Evolutionary conservation across 2,888 invertebrate genomes (phyloP).

Genomic region (Acrobeloides nanus): DNA sequence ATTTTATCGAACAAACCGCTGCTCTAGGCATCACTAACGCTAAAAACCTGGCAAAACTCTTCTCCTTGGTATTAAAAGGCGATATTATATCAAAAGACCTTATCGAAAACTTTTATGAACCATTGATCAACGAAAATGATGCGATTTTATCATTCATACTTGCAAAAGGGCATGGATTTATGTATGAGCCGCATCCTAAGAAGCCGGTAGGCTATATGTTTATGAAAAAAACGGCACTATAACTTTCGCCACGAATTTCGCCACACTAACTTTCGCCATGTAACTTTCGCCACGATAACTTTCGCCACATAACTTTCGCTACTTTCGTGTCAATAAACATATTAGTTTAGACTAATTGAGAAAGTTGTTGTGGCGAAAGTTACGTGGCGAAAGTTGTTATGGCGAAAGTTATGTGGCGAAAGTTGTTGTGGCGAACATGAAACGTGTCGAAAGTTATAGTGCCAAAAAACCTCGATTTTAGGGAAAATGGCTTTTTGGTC

Average conservation of each 20-base stretch:
- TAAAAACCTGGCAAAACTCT: constrained; percentile 41
- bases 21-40: constrained; percentile 50
- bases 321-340: too few relatives aligned
- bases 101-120: constrained; percentile 32
- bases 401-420: too few relatives aligned
- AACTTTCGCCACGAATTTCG: too few relatives aligned
- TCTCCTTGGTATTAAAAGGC: constrained; percentile 42
- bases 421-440: too few relatives aligned
- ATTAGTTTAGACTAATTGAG: too few relatives aligned
- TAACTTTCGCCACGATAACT: too few relatives aligned
- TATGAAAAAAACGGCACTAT: too few relatives aligned
- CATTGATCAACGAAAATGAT: constrained; percentile 37
- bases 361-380: too few relatives aligned
- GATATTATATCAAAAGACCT: constrained; percentile 36
- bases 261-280: too few relatives aligned
- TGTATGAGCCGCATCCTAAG: constrained; percentile 48
- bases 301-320: too few relatives aligned
- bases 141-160: constrained; percentile 25
- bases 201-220: constrained; percentile 33
- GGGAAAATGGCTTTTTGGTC: constrained; percentile 45
- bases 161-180: constrained; percentile 48
- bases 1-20: constrained; percentile 48
- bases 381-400: too few relatives aligned
- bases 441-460: too few relatives aligned
- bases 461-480: constrained; percentile 20